Percentiles rank a stretch among this genome's conserved stretches.
These are phyloP conservation scores for Siniperca undulata DNA, from an alignment of 2,797 vertebrate genomes.

Conservation along the genomic window DNA sequence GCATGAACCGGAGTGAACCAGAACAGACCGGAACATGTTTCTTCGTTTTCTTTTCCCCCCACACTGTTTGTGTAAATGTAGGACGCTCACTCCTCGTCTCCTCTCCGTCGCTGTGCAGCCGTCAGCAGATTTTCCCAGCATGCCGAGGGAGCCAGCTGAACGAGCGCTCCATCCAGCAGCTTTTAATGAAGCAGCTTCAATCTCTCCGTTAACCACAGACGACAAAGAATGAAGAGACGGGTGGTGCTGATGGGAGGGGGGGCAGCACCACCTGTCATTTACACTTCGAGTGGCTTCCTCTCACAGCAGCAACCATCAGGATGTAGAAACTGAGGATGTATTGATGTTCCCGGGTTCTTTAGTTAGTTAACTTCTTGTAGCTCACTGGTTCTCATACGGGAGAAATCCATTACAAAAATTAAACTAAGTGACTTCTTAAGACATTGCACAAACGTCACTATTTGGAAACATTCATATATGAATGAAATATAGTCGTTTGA, in stretches of 20 bases:
- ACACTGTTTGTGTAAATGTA: slow-evolving; percentile 23
- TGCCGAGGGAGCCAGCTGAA: slow-evolving; percentile 60
- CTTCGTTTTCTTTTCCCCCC: not conserved
- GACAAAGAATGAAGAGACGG: slow-evolving; percentile 1
- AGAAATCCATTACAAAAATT: not conserved
- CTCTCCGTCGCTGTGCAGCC: slow-evolving; percentile 37
- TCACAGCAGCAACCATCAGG: slow-evolving; percentile 9
- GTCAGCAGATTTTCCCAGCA: slow-evolving; percentile 76
- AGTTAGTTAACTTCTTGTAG: not conserved
- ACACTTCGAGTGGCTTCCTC: slow-evolving; percentile 11
- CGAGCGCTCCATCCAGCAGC: slow-evolving; percentile 40
- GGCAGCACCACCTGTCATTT: slow-evolving; percentile 2
- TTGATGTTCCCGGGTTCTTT: not conserved
- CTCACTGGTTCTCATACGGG: not conserved
- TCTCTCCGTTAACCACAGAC: slow-evolving; percentile 53
- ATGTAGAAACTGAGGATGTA: not conserved
- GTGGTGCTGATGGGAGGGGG: no score
- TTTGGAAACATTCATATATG: not conserved
- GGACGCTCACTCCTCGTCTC: slow-evolving; percentile 28
- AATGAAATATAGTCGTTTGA: not conserved
- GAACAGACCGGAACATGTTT: slow-evolving; percentile 12
- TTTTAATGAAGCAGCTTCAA: slow-evolving; percentile 78
- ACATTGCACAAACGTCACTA: not conserved
- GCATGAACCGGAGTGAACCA: slow-evolving; percentile 12
- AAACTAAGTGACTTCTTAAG: not conserved